Conservation (phyloP, 2,113 vertebrate genomes). For the Rynchops niger region DNA sequence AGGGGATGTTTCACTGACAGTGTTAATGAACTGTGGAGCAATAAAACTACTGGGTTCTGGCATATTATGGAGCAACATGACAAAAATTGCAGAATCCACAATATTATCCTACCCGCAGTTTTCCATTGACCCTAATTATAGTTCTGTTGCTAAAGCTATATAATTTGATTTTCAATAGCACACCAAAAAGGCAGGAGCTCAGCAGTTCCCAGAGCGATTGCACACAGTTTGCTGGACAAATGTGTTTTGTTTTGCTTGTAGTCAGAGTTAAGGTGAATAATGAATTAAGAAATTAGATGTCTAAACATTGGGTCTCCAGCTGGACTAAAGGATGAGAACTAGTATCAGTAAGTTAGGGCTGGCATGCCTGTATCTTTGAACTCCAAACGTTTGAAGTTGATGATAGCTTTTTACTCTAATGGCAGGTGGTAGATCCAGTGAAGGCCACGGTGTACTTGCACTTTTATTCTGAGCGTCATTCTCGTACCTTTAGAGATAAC, state of each 20-base stretch:
- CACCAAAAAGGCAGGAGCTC: conserved; percentile 33
- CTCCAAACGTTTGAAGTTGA: neutral
- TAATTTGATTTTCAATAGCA: conserved; percentile 55
- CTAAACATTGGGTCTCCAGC: neutral
- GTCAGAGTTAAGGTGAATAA: conserved; percentile 1
- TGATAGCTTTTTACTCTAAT: neutral
- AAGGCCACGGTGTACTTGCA: neutral
- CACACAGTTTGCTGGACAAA: conserved; percentile 42
- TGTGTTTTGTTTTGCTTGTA: conserved; percentile 11
- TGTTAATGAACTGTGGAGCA: neutral
- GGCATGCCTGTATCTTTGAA: neutral
- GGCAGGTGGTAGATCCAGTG: neutral
- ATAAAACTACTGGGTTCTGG: neutral
- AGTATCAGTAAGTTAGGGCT: neutral
- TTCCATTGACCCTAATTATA: conserved; percentile 52
- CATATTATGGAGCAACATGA: conserved; percentile 3
- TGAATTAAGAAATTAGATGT: neutral
- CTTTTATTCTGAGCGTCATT: neutral
- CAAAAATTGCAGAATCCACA: conserved; percentile 43
- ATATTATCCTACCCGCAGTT: conserved; percentile 11
- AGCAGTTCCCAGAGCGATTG: conserved; percentile 17
- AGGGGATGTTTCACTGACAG: conserved; percentile 2
- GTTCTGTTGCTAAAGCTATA: conserved; percentile 50
- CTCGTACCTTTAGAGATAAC: neutral
- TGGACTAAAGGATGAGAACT: neutral